These are phyloP conservation scores for Emydocephalus ijimae DNA, from an alignment of 2,113 vertebrate species.

Conservation along the genomic window DNA sequence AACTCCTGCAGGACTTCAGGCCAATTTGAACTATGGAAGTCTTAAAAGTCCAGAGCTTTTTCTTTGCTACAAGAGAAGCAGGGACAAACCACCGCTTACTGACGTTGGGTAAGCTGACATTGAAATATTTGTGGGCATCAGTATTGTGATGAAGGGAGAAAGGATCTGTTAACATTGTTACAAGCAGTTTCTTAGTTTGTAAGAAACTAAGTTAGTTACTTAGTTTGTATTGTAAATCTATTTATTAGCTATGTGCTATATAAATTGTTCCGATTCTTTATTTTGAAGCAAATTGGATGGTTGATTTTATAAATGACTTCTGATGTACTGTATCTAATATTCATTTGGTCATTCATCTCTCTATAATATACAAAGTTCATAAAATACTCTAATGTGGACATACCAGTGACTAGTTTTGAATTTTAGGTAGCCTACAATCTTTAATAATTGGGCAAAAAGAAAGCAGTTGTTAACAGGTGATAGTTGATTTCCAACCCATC, in stretches of 20 bases:
- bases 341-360: neutral
- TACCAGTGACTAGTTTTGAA: neutral
- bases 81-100: constrained; percentile 87
- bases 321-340: neutral
- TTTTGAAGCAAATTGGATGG: neutral
- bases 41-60: constrained; percentile 96
- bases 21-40: constrained; percentile 96
- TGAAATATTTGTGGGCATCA: neutral
- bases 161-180: neutral
- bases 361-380: neutral
- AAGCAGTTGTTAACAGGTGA: neutral
- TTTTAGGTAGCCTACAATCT: neutral
- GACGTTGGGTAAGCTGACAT: constrained; percentile 85
- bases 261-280: neutral
- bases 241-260: too few species aligned
- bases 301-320: neutral
- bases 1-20: constrained; percentile 88
- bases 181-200: neutral
- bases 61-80: constrained; percentile 89
- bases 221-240: neutral
- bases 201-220: neutral
- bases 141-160: neutral
- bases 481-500: neutral
- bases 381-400: neutral
- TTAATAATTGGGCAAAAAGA: neutral